phyloP scores from a whole-genome alignment of 2,113 vertebrate species.

The Anoura caudifer region DNA sequence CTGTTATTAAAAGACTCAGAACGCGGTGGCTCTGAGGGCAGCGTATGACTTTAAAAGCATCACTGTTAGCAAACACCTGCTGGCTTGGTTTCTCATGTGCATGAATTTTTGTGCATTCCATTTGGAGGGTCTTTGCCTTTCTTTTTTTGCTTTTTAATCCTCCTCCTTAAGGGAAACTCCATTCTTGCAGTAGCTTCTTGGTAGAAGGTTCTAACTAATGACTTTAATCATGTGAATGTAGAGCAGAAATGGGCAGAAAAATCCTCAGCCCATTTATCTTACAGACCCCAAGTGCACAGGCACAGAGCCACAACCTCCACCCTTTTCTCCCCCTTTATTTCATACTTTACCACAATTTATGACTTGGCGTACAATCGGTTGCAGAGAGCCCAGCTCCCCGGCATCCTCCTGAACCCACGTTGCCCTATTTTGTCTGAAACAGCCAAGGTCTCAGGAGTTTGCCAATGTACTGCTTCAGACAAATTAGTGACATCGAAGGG shows the following conservation, averaged over 20 bases:
- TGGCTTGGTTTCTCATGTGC: slow-evolving; percentile 45
- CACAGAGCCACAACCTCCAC: slow-evolving; percentile 34
- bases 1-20: not conserved
- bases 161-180: slow-evolving; percentile 68
- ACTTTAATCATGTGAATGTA: slow-evolving; percentile 72
- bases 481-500: slow-evolving; percentile 46
- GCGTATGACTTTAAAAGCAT: not conserved
- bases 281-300: slow-evolving; percentile 70
- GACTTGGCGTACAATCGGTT: slow-evolving; percentile 40
- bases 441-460: slow-evolving; percentile 51
- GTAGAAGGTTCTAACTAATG: slow-evolving; percentile 77
- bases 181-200: slow-evolving; percentile 61
- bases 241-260: slow-evolving; percentile 70
- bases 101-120: slow-evolving; percentile 57
- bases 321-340: slow-evolving; percentile 22
- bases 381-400: slow-evolving; percentile 43
- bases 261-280: slow-evolving; percentile 78
- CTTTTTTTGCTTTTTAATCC: slow-evolving; percentile 45
- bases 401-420: not conserved
- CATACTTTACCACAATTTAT: slow-evolving; percentile 38
- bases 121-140: slow-evolving; percentile 71
- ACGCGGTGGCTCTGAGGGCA: not conserved
- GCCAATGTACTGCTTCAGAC: not conserved
- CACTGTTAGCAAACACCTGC: not conserved
- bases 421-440: slow-evolving; percentile 50